Evolutionary conservation across 1,140 invertebrate species (phyloP).

Genomic region (Helicoverpa zea): DNA sequence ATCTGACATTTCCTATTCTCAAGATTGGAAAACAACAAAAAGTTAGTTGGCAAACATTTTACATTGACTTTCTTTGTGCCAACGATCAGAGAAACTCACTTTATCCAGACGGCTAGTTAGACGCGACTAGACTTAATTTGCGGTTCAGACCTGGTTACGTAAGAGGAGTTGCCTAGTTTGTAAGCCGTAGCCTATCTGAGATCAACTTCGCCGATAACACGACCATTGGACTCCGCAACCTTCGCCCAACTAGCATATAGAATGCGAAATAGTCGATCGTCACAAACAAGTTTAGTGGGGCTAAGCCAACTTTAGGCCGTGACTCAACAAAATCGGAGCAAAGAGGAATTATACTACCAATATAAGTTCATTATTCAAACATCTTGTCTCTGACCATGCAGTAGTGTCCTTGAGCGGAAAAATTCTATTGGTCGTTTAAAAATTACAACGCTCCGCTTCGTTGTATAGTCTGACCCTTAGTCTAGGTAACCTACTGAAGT

Average conservation of each 20-base stretch:
- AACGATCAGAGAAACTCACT: neutral
- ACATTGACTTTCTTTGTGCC: neutral
- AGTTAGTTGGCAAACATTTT: neutral
- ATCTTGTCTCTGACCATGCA: no score
- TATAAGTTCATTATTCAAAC: no score
- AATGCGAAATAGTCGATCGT: neutral
- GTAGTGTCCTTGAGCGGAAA: no score
- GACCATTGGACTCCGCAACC: neutral
- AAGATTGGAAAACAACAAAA: no score
- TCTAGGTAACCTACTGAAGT: constrained; percentile 4
- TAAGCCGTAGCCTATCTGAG: neutral
- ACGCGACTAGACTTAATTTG: constrained; percentile 15
- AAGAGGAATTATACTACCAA: no score
- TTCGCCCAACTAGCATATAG: constrained; percentile 1
- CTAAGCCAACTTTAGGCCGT: neutral
- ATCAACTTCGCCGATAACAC: constrained; percentile 22
- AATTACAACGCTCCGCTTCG: no score
- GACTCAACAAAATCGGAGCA: neutral
- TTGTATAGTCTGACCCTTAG: no score
- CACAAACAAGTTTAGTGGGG: neutral
- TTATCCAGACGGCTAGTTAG: neutral
- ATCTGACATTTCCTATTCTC: no score
- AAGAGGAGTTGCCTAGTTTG: neutral
- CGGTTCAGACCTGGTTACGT: neutral
- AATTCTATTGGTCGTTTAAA: no score